Base-by-base conservation (phyloP, 92 coral and sea anemone genomes). In the Palythoa caribaeorum region DNA sequence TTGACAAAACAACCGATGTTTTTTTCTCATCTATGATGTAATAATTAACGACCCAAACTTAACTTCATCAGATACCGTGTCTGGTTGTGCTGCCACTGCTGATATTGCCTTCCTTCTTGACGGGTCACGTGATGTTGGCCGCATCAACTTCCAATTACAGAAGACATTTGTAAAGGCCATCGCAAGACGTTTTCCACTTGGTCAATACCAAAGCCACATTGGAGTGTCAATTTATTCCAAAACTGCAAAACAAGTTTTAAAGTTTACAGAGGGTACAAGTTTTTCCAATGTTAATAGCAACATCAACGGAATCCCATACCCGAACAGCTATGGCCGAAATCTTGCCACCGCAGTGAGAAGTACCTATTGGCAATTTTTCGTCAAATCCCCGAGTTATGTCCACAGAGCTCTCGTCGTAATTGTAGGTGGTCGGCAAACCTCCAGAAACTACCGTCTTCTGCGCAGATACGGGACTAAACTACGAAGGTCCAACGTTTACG, bases 51-150 rank as follows among this genome's bases (percentile, higher is more conserved):
- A 48, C 48, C 0, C 5, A 19, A 11, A 20, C n/a, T 76, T 53
- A 3, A 19, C 2, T 9, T 40, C 14, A 3, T 44, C 35, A 81
- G 86, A 66, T 8, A 65, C 76, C 28, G 59, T 66, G 16, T 81
- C 86, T 17, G 86, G 86, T 88, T 96, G 94, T 77, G 93, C 94
- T 19, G 98, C 94, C 66, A 93, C 97, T 15, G 87, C 96, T 52
- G 99, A 97, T 86, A 92, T 97, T 38, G 99, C 94, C 63, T 95
- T 97, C 93, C 94, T 97, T n/a, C 79, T 97, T 88, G 99, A 97
- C 83, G 98, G 95, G 40, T 94, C 99, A 55, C 92, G 87, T 35
- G 88, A 80, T 39, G 94, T 97, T 63, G 96, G 94, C 44, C 91
- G 92, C 52, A 81, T 85, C 15, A 95, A 95, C 93, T 97, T 95